Evolutionary conservation across 2,113 vertebrate species (phyloP), one percentile per base, ranked within the genome.

Genomic region (Chaetops frenatus): DNA sequence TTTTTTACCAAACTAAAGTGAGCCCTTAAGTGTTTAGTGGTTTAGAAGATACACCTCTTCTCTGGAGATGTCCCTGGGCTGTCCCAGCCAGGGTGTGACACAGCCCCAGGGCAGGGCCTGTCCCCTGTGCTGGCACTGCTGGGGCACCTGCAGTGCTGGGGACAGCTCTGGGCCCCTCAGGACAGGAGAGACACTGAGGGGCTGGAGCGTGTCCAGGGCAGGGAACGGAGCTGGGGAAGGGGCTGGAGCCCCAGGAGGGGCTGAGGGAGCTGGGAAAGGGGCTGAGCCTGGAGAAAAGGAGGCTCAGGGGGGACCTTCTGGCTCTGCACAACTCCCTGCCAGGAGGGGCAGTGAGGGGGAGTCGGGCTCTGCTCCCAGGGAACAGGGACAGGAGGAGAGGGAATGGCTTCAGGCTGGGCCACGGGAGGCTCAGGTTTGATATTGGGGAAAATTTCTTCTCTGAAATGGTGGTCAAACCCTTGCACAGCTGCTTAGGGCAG

Each of bases 401-500:
- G 6, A 58, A 31, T 0, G 2, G 44, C 4, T 4, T 50, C 25
- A 50, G 3, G 6, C 1, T 27, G 51, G 6, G 13, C 13, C 16
- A 21, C 7, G 24, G 6, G 3, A 56, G 16, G 17, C 1, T 42
- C 3, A 27, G 31, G 3, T 10, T 1, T 3, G 14, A 22, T 33
- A 33, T 31, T 6, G 1, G 22, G 10, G 10, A 28, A n/a, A 51
- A 51, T 33, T 45, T 23, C 22, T 28, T 33, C 7, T 2, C 2
- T 7, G 11, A 8, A 36, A 44, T 9, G 6, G 11, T 4, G 3
- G 2, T 27, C 35, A 5, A 36, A 4, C 20, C 25, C 24, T 81
- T 27, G 10, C 6, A 47, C 3, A 9, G 35, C 15, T 82, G 45
- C 3, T 6, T 21, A 53, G 56, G 45, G 25, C 4, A 22, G 13